phyloP scores from a whole-genome alignment of 2,113 vertebrate genomes.

The Ornithorhynchus anatinus region DNA sequence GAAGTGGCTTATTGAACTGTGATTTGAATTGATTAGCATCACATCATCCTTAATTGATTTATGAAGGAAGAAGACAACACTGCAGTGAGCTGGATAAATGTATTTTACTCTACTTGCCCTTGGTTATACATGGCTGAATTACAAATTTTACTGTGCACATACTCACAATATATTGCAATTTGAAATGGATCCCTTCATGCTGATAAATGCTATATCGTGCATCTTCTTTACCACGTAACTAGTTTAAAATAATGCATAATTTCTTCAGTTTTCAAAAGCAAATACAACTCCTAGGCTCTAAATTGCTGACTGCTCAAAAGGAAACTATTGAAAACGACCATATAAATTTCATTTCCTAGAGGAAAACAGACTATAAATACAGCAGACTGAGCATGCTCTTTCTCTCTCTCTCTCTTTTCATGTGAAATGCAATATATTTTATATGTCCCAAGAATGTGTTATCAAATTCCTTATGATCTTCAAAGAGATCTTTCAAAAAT shows the following conservation, averaged over 20 bases:
- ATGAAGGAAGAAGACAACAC: slow-evolving; percentile 9
- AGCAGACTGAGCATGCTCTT: not conserved
- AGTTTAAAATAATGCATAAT: slow-evolving; percentile 2
- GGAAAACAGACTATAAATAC: not conserved
- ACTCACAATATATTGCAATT: not conserved
- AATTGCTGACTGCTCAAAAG: not conserved
- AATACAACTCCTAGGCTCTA: not conserved
- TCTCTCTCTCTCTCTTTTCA: too few relatives aligned
- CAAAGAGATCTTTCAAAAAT: too few relatives aligned
- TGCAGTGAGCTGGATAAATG: not conserved
- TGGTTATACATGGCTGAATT: not conserved
- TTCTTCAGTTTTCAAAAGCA: slow-evolving; percentile 15
- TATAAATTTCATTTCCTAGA: slow-evolving; percentile 15
- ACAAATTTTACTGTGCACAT: not conserved
- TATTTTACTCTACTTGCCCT: not conserved
- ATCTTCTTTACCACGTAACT: not conserved
- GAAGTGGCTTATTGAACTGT: slow-evolving; percentile 7
- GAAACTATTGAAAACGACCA: not conserved
- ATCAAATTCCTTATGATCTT: too few relatives aligned
- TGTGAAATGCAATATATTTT: too few relatives aligned
- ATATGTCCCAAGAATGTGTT: too few relatives aligned
- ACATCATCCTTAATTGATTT: slow-evolving; percentile 4
- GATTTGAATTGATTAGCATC: slow-evolving; percentile 16
- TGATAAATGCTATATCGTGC: not conserved
- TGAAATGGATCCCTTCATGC: not conserved